Evolutionary conservation across 2,797 vertebrate species (phyloP), one percentile per base, ranked within the genome.

Genomic region (Babyrousa celebensis): DNA sequence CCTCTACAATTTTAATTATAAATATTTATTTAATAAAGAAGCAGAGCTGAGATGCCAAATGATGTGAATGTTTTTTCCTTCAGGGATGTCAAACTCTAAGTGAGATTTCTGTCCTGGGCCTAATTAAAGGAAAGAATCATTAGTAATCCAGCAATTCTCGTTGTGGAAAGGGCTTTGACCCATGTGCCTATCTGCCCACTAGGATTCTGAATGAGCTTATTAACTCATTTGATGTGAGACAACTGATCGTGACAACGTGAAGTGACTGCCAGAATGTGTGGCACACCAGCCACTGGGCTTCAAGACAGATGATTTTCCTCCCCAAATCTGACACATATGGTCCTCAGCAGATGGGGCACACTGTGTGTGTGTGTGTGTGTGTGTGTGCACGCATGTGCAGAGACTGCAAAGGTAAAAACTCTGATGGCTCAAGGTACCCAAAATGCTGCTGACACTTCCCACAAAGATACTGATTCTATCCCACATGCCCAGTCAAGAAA

Each of bases 81-180:
- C n/a, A 77, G 70, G 78, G 60, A 74, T 77, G 60, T 85, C 83
- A 87, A 89, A 78, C 18, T 94, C 93, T 96, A 89, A 91, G 54
- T 95, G 63, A 36, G 94, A 40, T 80, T 96, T 89, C 79, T 95
- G 43, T 70, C 62, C 32, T 79, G 70, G 77, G 54, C 83, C 11
- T 95, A 96, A 97, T 96, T 90, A 97, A 96, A 95, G 25, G 79
- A 91, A 92, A 85, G 65, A 94, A 88, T 95, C 36, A 60, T 95
- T 88, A 96, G 75, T 21, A 86, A 89, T 72, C 23, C 56, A 89
- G 75, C 0, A 5, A 54, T 75, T 91, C 74, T 89, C 86, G 6
- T 9, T 78, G 88, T 86, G 67, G 78, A 96, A 87, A 96, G 83
- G 58, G 48, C 75, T 92, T 90, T 96, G 94, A 95, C 92, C 83